Evolutionary conservation across 2,888 invertebrate species (phyloP), one percentile per base, ranked within the genome.

Genomic region (Tenthredo distinguenda): DNA sequence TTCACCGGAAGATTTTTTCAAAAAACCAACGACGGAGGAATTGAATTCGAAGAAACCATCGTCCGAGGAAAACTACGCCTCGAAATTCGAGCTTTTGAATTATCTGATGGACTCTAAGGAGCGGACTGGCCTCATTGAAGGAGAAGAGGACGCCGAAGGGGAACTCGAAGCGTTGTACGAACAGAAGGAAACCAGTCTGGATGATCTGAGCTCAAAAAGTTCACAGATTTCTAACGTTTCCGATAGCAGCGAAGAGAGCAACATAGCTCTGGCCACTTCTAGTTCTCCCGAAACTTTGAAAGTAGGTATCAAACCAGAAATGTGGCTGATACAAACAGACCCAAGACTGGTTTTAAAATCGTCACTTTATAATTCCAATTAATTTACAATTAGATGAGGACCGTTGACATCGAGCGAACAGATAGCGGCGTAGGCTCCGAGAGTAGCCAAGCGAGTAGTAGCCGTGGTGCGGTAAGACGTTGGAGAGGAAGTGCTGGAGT

Each of bases 341-440:
- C n/a, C 10, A 21, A 43, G 0, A 21, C 47, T 43, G 58, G 83
- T 81, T 71, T 68, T 84, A 6, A 7, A 10, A 55, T 85, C 47
- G 68, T 68, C 10, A 82, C 40, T 84, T 76, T 76, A 47, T 34
- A 47, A 34, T 43, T 37, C 2, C 47, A 37, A 77, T 77, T 50
- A 74, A 55, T 37, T 26, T 87, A 26, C 26, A 26, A 26, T 26
- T 26, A 94, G 90, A 92, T 93, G 65, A 93, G 94, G 85, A 93
- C 95, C 10, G 96, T 96, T 3, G 98, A 98, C 93, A 97, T 98
- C 88, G 98, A 98, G 94, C 95, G 98, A 88, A 98, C 98, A 91
- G 98, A 98, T 93, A 98, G 98, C 26, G 98, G 98, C 2, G 98
- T 98, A 1, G 98, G 98, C 79, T 98, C 98, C 4, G 98, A 98